Conservation (phyloP, 2,888 invertebrate genomes). For the Slavum lentiscoides region DNA sequence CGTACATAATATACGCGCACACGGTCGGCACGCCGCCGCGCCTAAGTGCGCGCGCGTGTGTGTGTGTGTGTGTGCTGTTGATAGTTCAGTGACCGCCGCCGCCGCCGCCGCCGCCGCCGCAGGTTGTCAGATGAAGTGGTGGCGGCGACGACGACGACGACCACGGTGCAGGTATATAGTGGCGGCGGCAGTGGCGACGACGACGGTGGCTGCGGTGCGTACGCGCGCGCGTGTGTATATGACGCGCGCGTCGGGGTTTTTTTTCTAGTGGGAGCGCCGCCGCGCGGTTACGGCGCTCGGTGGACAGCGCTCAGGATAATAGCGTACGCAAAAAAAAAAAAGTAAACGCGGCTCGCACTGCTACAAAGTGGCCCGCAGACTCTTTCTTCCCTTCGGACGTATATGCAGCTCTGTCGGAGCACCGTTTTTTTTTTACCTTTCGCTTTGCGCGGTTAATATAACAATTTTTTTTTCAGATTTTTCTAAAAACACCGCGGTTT, state of each 20-base stretch:
- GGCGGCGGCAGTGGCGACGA: neutral
- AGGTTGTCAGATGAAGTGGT: conserved; percentile 45
- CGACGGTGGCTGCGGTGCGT: neutral
- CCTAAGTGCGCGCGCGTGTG: neutral
- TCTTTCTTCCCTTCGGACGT: too few species aligned
- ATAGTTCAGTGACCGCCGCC: conserved; percentile 52
- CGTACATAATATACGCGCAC: neutral
- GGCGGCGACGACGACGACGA: conserved; percentile 18
- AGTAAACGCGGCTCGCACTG: too few species aligned
- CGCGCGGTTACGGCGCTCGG: neutral
- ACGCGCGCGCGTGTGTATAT: neutral
- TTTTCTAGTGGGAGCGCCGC: conserved; percentile 30
- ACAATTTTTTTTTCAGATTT: too few species aligned
- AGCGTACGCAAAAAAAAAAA: too few species aligned
- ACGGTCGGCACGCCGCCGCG: neutral
- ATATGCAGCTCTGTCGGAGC: too few species aligned
- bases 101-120: conserved; percentile 42
- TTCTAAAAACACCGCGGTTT: too few species aligned
- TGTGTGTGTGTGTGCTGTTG: conserved; percentile 32
- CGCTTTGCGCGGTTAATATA: too few species aligned
- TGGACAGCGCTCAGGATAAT: too few species aligned
- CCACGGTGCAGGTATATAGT: neutral
- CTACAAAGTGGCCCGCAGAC: too few species aligned
- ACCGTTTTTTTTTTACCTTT: too few species aligned
- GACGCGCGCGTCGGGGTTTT: conserved; percentile 12